Conservation (phyloP, 2,113 vertebrate genomes). For the Vanacampus margaritifer region DNA sequence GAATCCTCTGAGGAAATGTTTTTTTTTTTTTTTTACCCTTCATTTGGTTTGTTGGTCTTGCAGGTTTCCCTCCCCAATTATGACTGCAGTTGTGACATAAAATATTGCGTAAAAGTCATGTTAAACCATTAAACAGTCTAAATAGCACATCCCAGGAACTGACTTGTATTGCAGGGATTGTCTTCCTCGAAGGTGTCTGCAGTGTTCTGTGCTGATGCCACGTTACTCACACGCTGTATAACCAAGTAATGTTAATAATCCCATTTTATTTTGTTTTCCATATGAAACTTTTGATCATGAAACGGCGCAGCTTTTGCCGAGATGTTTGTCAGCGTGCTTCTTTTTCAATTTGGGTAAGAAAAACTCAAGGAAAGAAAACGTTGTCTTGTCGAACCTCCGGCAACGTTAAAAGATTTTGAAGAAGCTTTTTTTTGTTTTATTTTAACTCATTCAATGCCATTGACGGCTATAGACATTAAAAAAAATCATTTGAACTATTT, state of each 20-base stretch:
- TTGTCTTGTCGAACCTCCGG: too few species aligned
- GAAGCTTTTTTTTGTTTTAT: neutral
- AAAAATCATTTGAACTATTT: too few species aligned
- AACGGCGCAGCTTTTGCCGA: neutral
- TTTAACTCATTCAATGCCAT: too few species aligned
- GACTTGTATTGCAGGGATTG: constrained; percentile 1
- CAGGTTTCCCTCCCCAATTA: too few species aligned
- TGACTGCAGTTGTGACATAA: too few species aligned
- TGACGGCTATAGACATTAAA: too few species aligned
- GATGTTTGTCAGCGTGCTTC: neutral
- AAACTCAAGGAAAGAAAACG: neutral
- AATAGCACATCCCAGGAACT: constrained; percentile 9
- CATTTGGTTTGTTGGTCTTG: too few species aligned
- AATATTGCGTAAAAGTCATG: neutral
- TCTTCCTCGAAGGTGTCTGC: neutral
- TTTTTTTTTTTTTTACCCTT: neutral
- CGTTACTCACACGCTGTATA: neutral
- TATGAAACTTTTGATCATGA: neutral
- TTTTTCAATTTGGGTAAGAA: neutral
- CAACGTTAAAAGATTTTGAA: neutral
- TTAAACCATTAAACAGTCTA: neutral
- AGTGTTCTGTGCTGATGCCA: neutral
- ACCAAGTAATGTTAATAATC: too few species aligned
- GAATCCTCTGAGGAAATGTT: too few species aligned
- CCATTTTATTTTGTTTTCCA: too few species aligned